phyloP scores from a whole-genome alignment of 37 sponge, comb jelly and placozoan species.

The Aphrocallistes beatrix region DNA sequence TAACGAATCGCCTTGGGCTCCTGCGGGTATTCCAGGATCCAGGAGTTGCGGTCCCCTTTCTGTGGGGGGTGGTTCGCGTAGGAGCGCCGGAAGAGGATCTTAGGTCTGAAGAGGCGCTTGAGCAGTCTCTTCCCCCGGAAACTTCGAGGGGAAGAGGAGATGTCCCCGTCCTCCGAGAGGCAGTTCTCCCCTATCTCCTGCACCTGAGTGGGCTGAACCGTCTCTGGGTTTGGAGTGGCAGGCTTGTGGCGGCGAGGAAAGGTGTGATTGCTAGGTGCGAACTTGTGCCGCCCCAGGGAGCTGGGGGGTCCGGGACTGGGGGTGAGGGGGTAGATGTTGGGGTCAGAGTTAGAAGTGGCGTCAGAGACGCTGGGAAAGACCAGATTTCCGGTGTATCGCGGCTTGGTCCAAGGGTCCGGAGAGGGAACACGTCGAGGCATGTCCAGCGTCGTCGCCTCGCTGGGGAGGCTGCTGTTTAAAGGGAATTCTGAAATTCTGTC shows the following conservation, averaged over 20 bases:
- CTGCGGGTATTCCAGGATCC: background rate
- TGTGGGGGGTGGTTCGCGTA: background rate
- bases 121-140: background rate
- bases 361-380: background rate
- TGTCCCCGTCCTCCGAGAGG: background rate
- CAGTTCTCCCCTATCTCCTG: background rate
- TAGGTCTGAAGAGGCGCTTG: background rate
- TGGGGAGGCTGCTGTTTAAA: background rate
- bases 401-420: background rate
- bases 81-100: background rate
- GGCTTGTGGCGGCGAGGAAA: conserved; percentile 1
- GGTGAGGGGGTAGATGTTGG: background rate
- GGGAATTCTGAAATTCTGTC: too few relatives aligned
- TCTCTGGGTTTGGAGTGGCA: background rate
- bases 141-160: background rate
- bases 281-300: background rate
- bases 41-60: background rate
- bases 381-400: background rate
- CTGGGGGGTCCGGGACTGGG: background rate
- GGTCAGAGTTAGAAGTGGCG: background rate
- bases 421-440: background rate
- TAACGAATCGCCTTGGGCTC: background rate
- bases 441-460: background rate
- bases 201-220: background rate
- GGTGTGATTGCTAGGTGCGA: background rate